Evolutionary conservation across 2,113 vertebrate species (phyloP), one percentile per base, ranked within the genome.

Genomic region (Clarias magur): DNA sequence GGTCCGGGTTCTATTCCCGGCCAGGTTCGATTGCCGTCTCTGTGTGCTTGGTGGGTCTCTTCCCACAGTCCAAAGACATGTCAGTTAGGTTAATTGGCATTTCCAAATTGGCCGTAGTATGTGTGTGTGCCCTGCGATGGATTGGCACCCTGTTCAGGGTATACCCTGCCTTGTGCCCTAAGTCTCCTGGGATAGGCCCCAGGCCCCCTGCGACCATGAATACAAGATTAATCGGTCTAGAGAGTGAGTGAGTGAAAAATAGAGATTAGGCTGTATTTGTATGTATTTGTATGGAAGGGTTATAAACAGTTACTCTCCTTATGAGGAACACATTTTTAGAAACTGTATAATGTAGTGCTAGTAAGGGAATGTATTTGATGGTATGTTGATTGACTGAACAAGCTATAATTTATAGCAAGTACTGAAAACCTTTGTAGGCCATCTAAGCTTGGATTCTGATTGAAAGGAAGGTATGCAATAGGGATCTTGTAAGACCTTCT

Each of bases 401-500:
- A 68, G 21, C 48, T 68, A 21, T 53, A 48, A 63, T 53, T 60
- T 48, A 23, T 85, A n/a, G 21, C 5, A 86, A 65, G 7, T 27
- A 27, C 56, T 54, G n/a, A 60, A 53, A 78, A 60, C 53, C 27
- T 12, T 17, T 60, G 19, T 62, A 4, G 25, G 27, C 60, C 25
- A 86, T 54, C 23, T 53, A 63, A 75, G 56, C 21, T 15, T 48
- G 19, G 30, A 27, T 62, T 38, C 56, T 75, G 56, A 42, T 48
- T 79, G 30, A 62, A 11, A 65, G 38, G n/a, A 16, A 27, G 34
- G 6, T 48, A 63, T 48, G 48, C 59, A 85, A 85, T 27, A 85
- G 70, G 79, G 38, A 75, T 63, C 76, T 27, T 57, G 56, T 54
- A 80, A 80, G 56, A 60, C 9, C 56, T 38, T 80, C 75, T 78